Base-by-base conservation (phyloP, 2,888 invertebrate species). In the Arrhopalites spinosus region DNA sequence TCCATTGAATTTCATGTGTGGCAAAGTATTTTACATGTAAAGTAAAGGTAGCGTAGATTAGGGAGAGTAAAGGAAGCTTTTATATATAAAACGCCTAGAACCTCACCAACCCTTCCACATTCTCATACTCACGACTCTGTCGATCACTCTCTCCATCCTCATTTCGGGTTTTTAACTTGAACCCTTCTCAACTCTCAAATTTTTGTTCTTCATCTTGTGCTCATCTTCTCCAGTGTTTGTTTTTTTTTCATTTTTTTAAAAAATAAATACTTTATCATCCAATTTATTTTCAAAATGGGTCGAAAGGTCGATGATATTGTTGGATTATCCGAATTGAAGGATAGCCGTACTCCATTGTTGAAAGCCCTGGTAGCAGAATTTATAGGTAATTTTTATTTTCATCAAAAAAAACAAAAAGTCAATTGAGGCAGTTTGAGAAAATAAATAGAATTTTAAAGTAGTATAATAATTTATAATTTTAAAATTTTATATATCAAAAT, bases 261-360 rank as follows among this genome's bases (percentile, higher is more conserved):
- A 53, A 53, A 53, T 11, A 53, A 53, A n/a, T 53, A 53, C 7
- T 56, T 56, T 20, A 20, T 56, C 20, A 56, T 56, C 20, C 20
- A n/a, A 20, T 5, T 66, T 2, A 25, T 8, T 17, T 66, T 66
- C 27, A 73, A 73, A 59, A 81, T 82, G 82, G 81, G 81, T 17
- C 80, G 81, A 78, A 81, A 80, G 76, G 79, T 80, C 50, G 78
- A 82, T 74, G 82, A 82, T 72, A 81, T 82, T 76, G 79, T 82
- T 73, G 82, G 82, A 64, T 67, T 81, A 7, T 78, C 79, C 29
- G 82, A 82, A 78, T 70, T 82, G 61, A 81, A 77, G 56, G 82
- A 82, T 47, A 80, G 78, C 68, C 71, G 75, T 43, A 78, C 78
- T 13, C 77, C 79, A 29, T 76, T 82, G 63, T 72, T 79, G 47